These are phyloP conservation scores for Polypedilum vanderplanki DNA, from an alignment of 1,140 invertebrate species.

Conservation along the genomic window DNA sequence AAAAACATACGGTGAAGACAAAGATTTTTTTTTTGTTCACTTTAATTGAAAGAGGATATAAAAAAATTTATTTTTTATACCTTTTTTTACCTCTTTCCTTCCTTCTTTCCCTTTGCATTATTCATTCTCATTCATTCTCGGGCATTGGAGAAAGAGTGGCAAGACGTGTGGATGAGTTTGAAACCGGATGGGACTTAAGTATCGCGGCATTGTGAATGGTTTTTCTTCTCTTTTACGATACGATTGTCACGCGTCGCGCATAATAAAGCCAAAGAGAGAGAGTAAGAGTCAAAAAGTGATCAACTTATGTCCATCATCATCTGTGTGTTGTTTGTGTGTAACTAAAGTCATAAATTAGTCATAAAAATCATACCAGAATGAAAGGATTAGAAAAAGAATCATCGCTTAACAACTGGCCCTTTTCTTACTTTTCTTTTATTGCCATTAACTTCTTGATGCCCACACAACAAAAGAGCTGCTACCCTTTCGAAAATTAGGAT, in stretches of 20 bases:
- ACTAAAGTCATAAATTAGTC: neutral
- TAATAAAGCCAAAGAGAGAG: neutral
- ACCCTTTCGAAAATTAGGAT: neutral
- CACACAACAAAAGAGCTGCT: neutral
- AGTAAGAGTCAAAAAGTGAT: neutral
- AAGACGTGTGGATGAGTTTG: conserved; percentile 24
- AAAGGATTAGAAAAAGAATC: neutral
- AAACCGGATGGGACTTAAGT: conserved; percentile 23
- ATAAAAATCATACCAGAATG: neutral
- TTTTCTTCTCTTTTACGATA: neutral
- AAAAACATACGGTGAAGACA: neutral
- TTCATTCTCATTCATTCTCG: neutral
- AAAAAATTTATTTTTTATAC: neutral
- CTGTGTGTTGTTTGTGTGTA: neutral
- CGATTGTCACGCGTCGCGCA: conserved; percentile 26
- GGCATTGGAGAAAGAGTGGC: neutral
- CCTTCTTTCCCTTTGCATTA: neutral
- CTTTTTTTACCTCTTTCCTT: no score
- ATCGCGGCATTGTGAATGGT: neutral
- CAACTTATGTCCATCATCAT: conserved; percentile 26
- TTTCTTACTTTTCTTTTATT: neutral
- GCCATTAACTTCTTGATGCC: conserved; percentile 11
- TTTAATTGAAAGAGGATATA: conserved; percentile 26
- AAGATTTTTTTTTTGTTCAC: neutral
- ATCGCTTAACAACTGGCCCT: conserved; percentile 10